A percentile compares a stretch with the other conserved stretches of the same genome.
Evolutionary conservation across 2,113 vertebrate genomes (phyloP).

Genomic region (Carassius auratus): DNA sequence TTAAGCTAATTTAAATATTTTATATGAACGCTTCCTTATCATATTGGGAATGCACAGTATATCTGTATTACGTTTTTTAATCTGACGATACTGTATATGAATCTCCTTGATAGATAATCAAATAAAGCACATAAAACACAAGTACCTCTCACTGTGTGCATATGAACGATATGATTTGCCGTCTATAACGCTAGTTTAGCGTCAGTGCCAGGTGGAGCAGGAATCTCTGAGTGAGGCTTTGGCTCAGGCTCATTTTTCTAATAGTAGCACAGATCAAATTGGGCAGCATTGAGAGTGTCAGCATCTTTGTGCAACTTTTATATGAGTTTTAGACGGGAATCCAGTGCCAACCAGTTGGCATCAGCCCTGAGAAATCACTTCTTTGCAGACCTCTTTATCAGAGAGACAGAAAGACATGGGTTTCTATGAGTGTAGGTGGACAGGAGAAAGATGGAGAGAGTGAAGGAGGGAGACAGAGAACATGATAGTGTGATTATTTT

Average conservation of each 20-base stretch:
- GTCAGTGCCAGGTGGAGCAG: neutral
- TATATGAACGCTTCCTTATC: neutral
- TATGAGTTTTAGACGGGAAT: neutral
- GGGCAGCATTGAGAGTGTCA: conserved; percentile 33
- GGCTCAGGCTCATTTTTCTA: conserved; percentile 9
- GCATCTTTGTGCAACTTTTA: conserved; percentile 41
- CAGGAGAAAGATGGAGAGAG: neutral
- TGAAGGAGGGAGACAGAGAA: neutral
- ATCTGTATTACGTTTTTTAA: neutral
- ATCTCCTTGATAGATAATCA: neutral
- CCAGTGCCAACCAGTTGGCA: conserved; percentile 33
- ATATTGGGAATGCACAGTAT: neutral
- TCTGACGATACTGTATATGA: neutral
- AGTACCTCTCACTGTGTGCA: neutral
- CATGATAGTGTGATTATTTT: neutral
- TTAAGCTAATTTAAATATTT: neutral
- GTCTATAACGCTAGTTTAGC: neutral
- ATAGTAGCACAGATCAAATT: conserved; percentile 35
- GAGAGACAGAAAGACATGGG: conserved; percentile 2
- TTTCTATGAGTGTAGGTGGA: conserved; percentile 19
- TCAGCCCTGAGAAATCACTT: conserved; percentile 35
- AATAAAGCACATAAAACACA: neutral
- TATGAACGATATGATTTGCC: neutral
- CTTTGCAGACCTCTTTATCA: conserved; percentile 34
- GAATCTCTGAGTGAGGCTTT: conserved; percentile 19